These are phyloP conservation scores for Azorinus chamasolen DNA, from an alignment of 2,888 invertebrate species.

Conservation along the genomic window DNA sequence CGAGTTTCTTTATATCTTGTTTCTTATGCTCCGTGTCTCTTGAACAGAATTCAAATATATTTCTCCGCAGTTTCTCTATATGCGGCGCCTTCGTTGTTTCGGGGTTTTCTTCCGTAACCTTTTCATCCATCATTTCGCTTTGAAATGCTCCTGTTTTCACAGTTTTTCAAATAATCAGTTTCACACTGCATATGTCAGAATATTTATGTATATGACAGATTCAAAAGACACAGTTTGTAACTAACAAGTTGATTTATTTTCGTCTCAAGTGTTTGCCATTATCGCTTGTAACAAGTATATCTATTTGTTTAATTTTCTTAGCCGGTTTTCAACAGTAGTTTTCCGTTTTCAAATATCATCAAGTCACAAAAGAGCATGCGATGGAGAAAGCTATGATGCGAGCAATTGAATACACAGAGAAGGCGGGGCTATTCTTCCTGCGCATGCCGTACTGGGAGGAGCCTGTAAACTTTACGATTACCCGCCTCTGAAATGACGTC, in stretches of 20 bases:
- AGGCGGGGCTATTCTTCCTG: background rate
- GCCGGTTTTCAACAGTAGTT: constrained; percentile 4
- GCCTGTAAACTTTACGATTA: constrained; percentile 4
- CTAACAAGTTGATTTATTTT: no score
- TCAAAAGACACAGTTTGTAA: no score
- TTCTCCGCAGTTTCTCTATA: constrained; percentile 22
- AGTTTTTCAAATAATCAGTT: no score
- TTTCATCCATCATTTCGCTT: no score
- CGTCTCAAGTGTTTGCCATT: no score
- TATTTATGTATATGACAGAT: no score
- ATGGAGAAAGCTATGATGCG: constrained; percentile 1
- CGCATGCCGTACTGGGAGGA: constrained; percentile 55
- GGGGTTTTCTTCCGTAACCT: no score
- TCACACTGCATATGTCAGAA: no score
- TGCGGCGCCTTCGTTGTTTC: background rate
- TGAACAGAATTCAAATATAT: constrained; percentile 18
- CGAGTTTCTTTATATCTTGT: background rate
- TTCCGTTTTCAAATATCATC: constrained; percentile 5
- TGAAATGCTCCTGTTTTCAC: no score
- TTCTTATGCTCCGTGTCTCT: constrained; percentile 16
- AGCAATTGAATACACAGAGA: constrained; percentile 8
- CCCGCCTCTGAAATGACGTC: constrained; percentile 45
- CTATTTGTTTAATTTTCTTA: no score
- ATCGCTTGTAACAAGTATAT: no score
- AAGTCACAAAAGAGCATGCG: background rate